These are phyloP conservation scores for Digitonthophagus gazella DNA, from an alignment of 2,888 invertebrate species.

Conservation along the genomic window DNA sequence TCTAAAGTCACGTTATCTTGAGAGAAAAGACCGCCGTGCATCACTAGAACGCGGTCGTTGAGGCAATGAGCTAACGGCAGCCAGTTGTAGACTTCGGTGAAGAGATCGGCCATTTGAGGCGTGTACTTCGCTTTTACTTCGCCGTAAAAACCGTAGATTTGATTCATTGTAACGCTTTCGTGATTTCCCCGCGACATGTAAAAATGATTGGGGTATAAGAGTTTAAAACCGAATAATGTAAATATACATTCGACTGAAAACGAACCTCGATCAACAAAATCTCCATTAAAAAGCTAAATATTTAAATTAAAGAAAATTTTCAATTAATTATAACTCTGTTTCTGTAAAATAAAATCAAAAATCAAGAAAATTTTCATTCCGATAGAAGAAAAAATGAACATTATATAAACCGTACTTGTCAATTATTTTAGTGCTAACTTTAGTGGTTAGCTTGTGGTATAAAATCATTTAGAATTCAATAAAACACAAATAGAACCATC, in stretches of 20 bases:
- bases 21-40: slow-evolving; percentile 98
- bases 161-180: slow-evolving; percentile 97
- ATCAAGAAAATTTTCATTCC: no score
- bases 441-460: no score
- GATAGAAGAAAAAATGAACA: no score
- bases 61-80: slow-evolving; percentile 94
- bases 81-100: slow-evolving; percentile 99
- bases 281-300: slow-evolving; percentile 90
- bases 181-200: slow-evolving; percentile 99
- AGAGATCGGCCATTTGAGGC: slow-evolving; percentile 92
- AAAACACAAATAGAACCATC: no score
- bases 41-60: slow-evolving; percentile 81
- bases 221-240: slow-evolving; percentile 92
- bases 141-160: slow-evolving; percentile 99
- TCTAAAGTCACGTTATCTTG: slow-evolving; percentile 90
- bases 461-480: no score
- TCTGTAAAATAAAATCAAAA: not conserved
- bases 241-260: slow-evolving; percentile 99
- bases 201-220: slow-evolving; percentile 94
- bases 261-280: slow-evolving; percentile 98
- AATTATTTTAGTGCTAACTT: no score
- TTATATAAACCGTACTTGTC: no score
- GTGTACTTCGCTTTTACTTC: slow-evolving; percentile 97
- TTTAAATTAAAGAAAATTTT: no score
- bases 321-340: not conserved